These are phyloP conservation scores for Pocillopora damicornis DNA, from an alignment of 64 coral and sea anemone species.

Conservation along the genomic window DNA sequence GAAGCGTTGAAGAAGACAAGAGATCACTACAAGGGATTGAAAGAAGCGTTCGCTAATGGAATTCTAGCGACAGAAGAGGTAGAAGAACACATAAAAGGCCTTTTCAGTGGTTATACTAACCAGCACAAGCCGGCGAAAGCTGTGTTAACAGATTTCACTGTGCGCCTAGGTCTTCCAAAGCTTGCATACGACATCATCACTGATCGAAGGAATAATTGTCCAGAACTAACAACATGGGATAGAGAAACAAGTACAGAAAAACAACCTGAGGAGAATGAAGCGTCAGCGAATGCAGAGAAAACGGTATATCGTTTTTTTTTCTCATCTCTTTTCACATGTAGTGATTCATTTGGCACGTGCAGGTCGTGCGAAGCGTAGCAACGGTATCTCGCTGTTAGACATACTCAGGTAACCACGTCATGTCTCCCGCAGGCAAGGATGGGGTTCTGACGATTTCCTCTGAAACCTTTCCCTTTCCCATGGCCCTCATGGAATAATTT, in stretches of 20 bases:
- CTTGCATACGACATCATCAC: constrained; percentile 6
- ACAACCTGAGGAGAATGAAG: neutral
- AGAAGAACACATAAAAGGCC: neutral
- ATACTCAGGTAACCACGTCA: too few relatives aligned
- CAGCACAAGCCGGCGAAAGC: neutral
- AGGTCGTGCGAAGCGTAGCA: too few relatives aligned
- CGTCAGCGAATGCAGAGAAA: neutral
- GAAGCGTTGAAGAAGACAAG: neutral
- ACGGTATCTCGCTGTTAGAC: too few relatives aligned
- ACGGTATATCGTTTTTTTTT: neutral
- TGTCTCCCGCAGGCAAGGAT: too few relatives aligned
- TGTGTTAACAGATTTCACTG: neutral
- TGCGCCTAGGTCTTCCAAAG: constrained; percentile 3
- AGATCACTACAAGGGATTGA: neutral
- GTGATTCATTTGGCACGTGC: too few relatives aligned
- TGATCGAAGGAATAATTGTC: neutral
- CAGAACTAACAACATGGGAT: constrained; percentile 25
- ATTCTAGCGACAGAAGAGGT: neutral
- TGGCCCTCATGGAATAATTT: too few relatives aligned
- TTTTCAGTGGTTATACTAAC: neutral
- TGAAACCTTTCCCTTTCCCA: too few relatives aligned
- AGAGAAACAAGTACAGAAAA: neutral
- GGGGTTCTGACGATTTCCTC: too few relatives aligned
- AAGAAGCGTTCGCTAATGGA: neutral
- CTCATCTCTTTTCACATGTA: too few relatives aligned